Conservation (phyloP, 2,888 invertebrate genomes). For the Iselma pallidipennis region DNA sequence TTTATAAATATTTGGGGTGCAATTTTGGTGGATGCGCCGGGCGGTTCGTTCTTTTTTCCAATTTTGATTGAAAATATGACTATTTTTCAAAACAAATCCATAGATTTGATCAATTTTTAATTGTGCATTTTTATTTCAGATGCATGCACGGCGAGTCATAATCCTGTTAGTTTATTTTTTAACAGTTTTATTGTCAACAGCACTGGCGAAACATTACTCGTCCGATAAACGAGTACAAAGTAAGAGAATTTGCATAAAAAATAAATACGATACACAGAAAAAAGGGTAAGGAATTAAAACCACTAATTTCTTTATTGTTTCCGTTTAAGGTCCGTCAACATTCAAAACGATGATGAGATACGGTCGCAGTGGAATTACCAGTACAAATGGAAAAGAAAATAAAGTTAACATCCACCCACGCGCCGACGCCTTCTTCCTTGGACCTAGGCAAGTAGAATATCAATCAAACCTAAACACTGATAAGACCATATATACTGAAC, state of each 20-base stretch:
- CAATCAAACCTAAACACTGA: not conserved
- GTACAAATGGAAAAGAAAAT: slow-evolving; percentile 26
- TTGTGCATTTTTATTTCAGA: slow-evolving; percentile 41
- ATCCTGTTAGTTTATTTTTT: slow-evolving; percentile 46
- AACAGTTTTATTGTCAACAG: slow-evolving; percentile 39
- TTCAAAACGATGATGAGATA: slow-evolving; percentile 47
- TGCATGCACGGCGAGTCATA: slow-evolving; percentile 46
- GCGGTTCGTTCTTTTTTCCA: too few species aligned
- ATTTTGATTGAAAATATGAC: too few species aligned
- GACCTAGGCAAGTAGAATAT: slow-evolving; percentile 41
- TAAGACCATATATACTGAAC: not conserved
- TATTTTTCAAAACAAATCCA: too few species aligned
- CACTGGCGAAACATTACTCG: slow-evolving; percentile 40
- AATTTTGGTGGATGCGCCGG: too few species aligned
- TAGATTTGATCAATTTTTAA: not conserved
- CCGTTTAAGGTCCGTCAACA: slow-evolving; percentile 33
- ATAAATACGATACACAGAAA: not conserved
- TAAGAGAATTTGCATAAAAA: slow-evolving; percentile 22
- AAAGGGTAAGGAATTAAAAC: not conserved
- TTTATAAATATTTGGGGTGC: too few species aligned
- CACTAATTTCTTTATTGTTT: not conserved
- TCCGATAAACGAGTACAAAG: slow-evolving; percentile 46
- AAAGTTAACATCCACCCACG: slow-evolving; percentile 44
- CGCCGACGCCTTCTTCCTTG: slow-evolving; percentile 48
- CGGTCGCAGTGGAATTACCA: slow-evolving; percentile 38